Base-by-base conservation (phyloP, 2,888 invertebrate species). In the Melieria crassipennis region DNA sequence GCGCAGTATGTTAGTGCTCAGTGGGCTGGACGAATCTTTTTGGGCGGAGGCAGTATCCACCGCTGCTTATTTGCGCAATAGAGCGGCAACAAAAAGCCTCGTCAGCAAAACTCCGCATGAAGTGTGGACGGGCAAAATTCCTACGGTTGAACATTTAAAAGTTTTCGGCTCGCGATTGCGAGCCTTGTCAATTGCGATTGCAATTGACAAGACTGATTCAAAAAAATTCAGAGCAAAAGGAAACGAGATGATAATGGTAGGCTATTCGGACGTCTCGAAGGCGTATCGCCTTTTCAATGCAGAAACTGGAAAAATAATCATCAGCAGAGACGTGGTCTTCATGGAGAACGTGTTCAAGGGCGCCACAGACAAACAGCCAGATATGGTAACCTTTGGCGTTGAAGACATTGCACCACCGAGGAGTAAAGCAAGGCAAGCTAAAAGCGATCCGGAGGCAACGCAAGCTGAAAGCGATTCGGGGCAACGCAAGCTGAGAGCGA, bases 31-130 rank as follows among this genome's bases (percentile, higher is more conserved):
- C 78, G 80, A 73, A 62, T 45, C 72, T 42, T 71, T 78, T 42
- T 79, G 79, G 71, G 78, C 70, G 45, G 76, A 77, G 16, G 77
- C 75, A 11, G 48, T 74, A n/a, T 70, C 69, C 4, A 78, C 75
- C 42, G 73, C 76, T 16, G 73, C 69, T 5, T 78, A 75, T 69
- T 52, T 75, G 45, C 52, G 75, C 11, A 76, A 78, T 42, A 66
- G 74, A 46, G 74, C 64, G 42, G 72, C 76, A 65, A 76, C 75
- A 48, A 77, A 73, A 68, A 16, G 63, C 1, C 55, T 76, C 9
- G 45, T 52, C 13, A 57, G 72, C 5, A 71, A 73, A 58, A 81
- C 79, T 7, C 78, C 81, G 10, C 79, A 74, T 68, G 79, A 79
- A 74, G 50, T 65, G 6, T 76, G 79, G 76, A 57, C 43, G 48